A percentile compares a stretch with the other conserved stretches of the same genome.
Conservation (phyloP, 1,140 invertebrate species). For the Achroia grisella region DNA sequence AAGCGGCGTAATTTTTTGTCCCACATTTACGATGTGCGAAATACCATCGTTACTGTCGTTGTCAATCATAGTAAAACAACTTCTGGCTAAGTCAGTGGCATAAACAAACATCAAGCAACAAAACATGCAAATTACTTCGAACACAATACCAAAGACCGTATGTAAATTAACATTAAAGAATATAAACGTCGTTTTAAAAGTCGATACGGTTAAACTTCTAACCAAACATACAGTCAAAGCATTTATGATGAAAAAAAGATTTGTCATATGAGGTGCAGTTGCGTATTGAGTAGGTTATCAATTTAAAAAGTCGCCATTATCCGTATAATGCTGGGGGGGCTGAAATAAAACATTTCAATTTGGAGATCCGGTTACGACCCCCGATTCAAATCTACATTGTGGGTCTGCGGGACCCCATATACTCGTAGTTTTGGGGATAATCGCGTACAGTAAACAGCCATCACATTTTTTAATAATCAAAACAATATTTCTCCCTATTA, state of each 20-base stretch:
- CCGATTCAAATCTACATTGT: conserved; percentile 59
- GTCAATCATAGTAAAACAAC: conserved; percentile 50
- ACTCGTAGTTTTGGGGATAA: conserved; percentile 56
- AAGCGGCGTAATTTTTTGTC: neutral
- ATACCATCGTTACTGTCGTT: conserved; percentile 25
- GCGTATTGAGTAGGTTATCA: conserved; percentile 61
- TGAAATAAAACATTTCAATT: conserved; percentile 72
- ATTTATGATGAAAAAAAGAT: conserved; percentile 33
- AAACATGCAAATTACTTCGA: conserved; percentile 33
- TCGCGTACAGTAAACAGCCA: conserved; percentile 20
- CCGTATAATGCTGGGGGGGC: conserved; percentile 48
- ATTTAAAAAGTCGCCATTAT: conserved; percentile 68
- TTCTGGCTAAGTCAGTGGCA: conserved; percentile 48
- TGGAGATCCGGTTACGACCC: conserved; percentile 67
- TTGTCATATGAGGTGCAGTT: conserved; percentile 34
- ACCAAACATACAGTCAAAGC: conserved; percentile 49
- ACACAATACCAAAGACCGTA: conserved; percentile 24
- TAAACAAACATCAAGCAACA: conserved; percentile 39
- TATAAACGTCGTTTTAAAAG: conserved; percentile 30
- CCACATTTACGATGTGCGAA: conserved; percentile 40
- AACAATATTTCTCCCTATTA: no score
- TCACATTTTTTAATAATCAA: no score
- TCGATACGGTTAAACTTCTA: conserved; percentile 59
- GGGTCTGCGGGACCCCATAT: conserved; percentile 57
- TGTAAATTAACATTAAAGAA: conserved; percentile 37